Base-by-base conservation (phyloP, 2,888 invertebrate genomes). In the Scaptomyza tumidula region DNA sequence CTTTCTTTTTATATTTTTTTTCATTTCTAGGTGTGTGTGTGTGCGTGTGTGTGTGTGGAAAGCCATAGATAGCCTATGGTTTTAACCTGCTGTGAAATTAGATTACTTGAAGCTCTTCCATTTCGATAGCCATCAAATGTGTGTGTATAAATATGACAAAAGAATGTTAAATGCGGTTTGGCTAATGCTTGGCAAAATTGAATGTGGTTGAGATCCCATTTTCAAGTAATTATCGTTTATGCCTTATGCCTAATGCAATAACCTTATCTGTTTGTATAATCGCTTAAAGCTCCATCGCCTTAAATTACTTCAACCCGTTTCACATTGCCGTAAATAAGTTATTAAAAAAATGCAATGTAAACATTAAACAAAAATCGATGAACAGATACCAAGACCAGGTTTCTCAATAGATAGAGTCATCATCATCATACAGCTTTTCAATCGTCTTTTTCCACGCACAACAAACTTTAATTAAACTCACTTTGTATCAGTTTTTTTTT, bases 381-480 rank as follows among this genome's bases (percentile, higher is more conserved):
- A 29, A 43, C 48, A 27, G 73, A 65, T 73, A 52, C 31, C 45
- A 19, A 29, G 41, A 0, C 11, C n/a, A 19, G 27, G n/a, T 14
- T 4, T 16, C 27, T 14, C 37, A 16, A 13, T 33, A 37, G n/a
- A 78, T 78, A 75, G 62, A 78, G 78, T 55, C 78, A 78, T 78
- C 78, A 78, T 55, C 78, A 78, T 78, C 78, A 78, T n/a, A 4
- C 13, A 33, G 46, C 16, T 19, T 41, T 67, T 44, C 46, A 14
- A 45, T 53, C 19, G 44, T 41, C 14, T 27, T 1, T 43, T 9
- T 27, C 49, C 24, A 60, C 68, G 71, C 53, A n/a, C 68, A 55
- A 48, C 71, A 54, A 53, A 76, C 77, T 76, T 77, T 77, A 77
- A 77, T 77, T 77, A 77, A 77, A 77, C 63, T 77, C 45, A 29